Percentiles rank a stretch among this genome's conserved stretches.
Evolutionary conservation across 2,113 vertebrate genomes (phyloP).

Genomic region (Uria aalge): DNA sequence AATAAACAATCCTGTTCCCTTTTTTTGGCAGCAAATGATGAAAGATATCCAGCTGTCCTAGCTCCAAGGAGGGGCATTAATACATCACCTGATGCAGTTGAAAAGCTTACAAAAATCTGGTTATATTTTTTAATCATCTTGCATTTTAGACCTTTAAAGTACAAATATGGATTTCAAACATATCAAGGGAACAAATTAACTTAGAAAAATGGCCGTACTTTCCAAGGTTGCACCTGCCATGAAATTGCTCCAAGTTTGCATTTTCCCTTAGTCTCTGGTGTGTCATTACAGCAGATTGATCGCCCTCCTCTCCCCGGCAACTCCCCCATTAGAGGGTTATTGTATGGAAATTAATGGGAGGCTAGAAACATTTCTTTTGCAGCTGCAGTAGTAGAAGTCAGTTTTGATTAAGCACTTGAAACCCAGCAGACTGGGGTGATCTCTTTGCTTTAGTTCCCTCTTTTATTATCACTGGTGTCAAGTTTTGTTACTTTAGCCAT

Average conservation of each 20-base stretch:
- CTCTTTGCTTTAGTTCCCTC: constrained; percentile 69
- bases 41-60: constrained; percentile 42
- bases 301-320: constrained; percentile 69
- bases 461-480: constrained; percentile 69
- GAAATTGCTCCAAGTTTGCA: constrained; percentile 81
- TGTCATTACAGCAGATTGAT: constrained; percentile 82
- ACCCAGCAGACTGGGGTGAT: constrained; percentile 58
- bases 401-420: constrained; percentile 77
- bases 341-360: constrained; percentile 84
- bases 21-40: constrained; percentile 41
- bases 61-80: constrained; percentile 29
- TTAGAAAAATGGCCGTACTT: constrained; percentile 76
- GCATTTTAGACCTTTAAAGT: constrained; percentile 78
- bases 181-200: constrained; percentile 84
- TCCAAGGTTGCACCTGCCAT: constrained; percentile 82
- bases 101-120: constrained; percentile 72
- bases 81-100: constrained; percentile 36
- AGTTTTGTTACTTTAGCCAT: constrained; percentile 39
- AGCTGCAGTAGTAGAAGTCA: constrained; percentile 78
- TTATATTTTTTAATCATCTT: constrained; percentile 77
- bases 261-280: constrained; percentile 76
- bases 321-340: constrained; percentile 81
- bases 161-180: constrained; percentile 82
- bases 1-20: not conserved
- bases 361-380: constrained; percentile 77